These are phyloP conservation scores for Pentalonia nigronervosa DNA, from an alignment of 1,140 invertebrate genomes.

Conservation along the genomic window DNA sequence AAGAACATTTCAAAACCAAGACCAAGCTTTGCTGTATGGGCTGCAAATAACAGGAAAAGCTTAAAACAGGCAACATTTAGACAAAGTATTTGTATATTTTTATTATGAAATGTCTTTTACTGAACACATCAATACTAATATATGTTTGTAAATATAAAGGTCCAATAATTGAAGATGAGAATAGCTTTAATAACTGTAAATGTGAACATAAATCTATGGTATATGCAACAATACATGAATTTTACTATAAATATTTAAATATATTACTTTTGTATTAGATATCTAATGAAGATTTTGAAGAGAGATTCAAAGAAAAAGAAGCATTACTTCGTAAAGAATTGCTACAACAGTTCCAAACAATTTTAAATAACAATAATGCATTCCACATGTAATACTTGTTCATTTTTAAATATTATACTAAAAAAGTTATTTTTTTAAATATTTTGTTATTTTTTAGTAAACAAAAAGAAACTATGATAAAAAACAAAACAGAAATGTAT, in stretches of 20 bases:
- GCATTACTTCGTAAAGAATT: constrained; percentile 58
- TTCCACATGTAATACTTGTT: not conserved
- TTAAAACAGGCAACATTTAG: constrained; percentile 57
- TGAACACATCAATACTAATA: not conserved
- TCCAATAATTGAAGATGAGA: constrained; percentile 27
- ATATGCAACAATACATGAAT: not conserved
- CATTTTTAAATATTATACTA: not conserved
- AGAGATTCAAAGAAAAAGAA: constrained; percentile 61
- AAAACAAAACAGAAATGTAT: constrained; percentile 62
- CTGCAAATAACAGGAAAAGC: constrained; percentile 51
- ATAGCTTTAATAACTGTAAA: not conserved
- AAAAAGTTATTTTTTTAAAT: not conserved
- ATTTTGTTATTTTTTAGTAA: constrained; percentile 61
- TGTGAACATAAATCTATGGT: constrained; percentile 23
- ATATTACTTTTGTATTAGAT: constrained; percentile 42
- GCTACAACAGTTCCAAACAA: constrained; percentile 58
- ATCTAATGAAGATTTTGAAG: constrained; percentile 64
- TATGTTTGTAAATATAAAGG: not conserved
- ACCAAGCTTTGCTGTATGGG: constrained; percentile 59
- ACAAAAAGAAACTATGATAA: constrained; percentile 61
- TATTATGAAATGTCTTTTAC: not conserved
- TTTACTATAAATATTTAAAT: not conserved
- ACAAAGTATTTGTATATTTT: constrained; percentile 61
- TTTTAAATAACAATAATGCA: constrained; percentile 59
- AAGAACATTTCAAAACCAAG: constrained; percentile 61